These are phyloP conservation scores for Orchestes rusci DNA, from an alignment of 2,888 invertebrate genomes.

Conservation along the genomic window DNA sequence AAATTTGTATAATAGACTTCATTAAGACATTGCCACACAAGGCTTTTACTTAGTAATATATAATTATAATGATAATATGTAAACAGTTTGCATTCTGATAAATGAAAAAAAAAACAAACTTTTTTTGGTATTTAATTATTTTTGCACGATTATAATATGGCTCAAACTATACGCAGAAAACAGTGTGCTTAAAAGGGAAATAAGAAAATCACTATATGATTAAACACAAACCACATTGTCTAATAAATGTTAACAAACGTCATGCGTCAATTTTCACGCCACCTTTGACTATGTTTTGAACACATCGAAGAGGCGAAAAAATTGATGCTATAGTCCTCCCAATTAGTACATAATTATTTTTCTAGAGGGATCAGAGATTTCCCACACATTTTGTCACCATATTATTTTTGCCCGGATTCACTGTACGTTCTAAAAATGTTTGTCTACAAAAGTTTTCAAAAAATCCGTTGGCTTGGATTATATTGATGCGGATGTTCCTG, in stretches of 20 bases:
- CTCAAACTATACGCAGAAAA: constrained; percentile 22
- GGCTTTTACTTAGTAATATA: constrained; percentile 24
- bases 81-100: constrained; percentile 24
- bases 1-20: constrained; percentile 21
- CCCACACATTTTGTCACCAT: no score
- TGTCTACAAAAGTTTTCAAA: no score
- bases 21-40: constrained; percentile 25
- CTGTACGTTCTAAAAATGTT: no score
- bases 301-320: no score
- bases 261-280: no score
- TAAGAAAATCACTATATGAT: constrained; percentile 20
- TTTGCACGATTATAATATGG: constrained; percentile 21
- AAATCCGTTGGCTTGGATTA: no score
- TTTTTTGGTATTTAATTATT: constrained; percentile 25
- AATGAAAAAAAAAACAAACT: constrained; percentile 22
- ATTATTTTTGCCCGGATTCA: no score
- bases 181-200: constrained; percentile 19
- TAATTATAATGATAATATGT: constrained; percentile 23
- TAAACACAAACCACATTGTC: constrained; percentile 24
- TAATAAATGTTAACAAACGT: no score
- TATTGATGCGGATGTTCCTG: background rate
- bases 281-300: no score
- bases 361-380: no score
- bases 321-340: no score
- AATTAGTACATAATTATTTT: no score